Evolutionary conservation across 2,797 vertebrate species (phyloP), one percentile per base, ranked within the genome.

Genomic region (Triplophysa yarkandensis): DNA sequence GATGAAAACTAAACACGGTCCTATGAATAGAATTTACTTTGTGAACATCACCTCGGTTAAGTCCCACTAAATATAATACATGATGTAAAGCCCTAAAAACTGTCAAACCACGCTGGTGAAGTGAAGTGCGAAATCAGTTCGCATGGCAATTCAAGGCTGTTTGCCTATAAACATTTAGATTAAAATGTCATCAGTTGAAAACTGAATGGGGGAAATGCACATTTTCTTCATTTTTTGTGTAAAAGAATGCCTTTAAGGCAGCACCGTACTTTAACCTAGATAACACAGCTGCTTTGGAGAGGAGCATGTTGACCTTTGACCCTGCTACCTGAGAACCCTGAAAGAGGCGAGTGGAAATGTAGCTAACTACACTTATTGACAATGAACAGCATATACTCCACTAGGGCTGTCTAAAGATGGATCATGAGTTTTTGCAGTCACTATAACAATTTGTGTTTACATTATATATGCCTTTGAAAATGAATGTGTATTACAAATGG

Each of bases 291-390:
- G 71, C 32, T 73, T 64, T 64, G 41, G 27, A 55, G 36, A 55
- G 44, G n/a, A 65, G 61, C 55, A 44, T 23, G 61, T 39, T 65
- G 71, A 74, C 71, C 62, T 74, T 74, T 74, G 71, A 74, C 71
- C 71, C n/a, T 3, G 16, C 57, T 67, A 76, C 73, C 73, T 60
- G 65, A 61, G 17, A 68, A 68, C 50, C 27, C 48, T 14, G 34
- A 36, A 52, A 44, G 14, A 16, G 39, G 13, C 34, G 21, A 10
- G 2, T 4, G 32, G 44, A 44, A 32, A 30, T 6, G 1, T 17
- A 30, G 28, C 28, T 34, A 58, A 58, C 55, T 32, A 19, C 17
- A 32, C 7, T 58, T 1, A 32, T 32, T 58, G 1, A n/a, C 16
- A 58, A 10, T 32, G 3, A 9, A n/a, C 48, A 48, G n/a, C n/a